Evolutionary conservation across 2,888 invertebrate species (phyloP), one percentile per base, ranked within the genome.

Genomic region (Melikaiella ostensackeni): DNA sequence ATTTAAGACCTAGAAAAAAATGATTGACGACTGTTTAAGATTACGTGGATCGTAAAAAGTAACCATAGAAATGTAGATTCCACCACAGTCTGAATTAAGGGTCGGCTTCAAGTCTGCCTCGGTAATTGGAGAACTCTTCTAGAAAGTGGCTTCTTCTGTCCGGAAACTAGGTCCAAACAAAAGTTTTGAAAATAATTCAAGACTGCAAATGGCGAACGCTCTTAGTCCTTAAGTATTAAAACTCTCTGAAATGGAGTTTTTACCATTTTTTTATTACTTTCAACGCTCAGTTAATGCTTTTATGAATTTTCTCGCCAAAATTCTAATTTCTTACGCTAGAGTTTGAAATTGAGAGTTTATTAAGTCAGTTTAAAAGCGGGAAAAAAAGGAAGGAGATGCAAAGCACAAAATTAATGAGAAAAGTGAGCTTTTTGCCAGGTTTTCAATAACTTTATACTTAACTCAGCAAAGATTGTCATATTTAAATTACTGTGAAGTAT

Each of bases 71-170:
- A 66, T 27, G 66, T 46, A 46, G 19, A 66, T 66, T 66, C 66
- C 42, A 73, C 76, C 46, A 77, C 70, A 77, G 57, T 55, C 46
- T 30, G 19, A 66, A 24, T 66, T 46, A 66, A 66, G 38, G 46
- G 19, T 75, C 66, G 19, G 11, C 27, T 27, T 42, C 21, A 66
- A 66, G 66, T 70, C 78, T 81, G 77, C 74, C 79, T 76, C 76
- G 74, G 81, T 79, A 83, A 82, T 80, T 82, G 80, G 79, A 83
- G 82, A 78, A 79, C 81, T 76, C 79, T 82, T 73, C 77, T 66
- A 74, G 79, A 80, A 78, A 81, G 83, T 82, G 78, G 76, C 81
- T 81, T 76, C 78, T 81, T 82, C 77, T 74, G 59, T 74, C 74
- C 33, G 57, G 59, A 59, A 74, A 38, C 33, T 74, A 59, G 59